phyloP scores from a whole-genome alignment of 2,888 invertebrate species.

The Acanthosepion lycidas region DNA sequence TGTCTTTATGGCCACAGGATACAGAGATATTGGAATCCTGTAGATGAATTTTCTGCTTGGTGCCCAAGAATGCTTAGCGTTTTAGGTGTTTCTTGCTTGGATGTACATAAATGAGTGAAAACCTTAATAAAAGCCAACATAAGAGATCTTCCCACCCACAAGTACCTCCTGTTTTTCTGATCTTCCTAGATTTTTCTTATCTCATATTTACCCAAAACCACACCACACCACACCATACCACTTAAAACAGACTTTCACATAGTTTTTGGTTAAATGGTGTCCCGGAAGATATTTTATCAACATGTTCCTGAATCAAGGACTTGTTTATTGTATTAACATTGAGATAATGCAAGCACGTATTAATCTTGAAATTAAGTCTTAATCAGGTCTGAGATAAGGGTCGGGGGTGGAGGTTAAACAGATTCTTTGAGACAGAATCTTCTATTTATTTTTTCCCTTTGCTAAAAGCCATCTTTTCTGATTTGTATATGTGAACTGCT shows the following conservation, averaged over 20 bases:
- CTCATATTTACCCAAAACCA: background rate
- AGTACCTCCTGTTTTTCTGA: background rate
- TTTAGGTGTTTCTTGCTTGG: too few species aligned
- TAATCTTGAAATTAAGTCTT: constrained; percentile 33
- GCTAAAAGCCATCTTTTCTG: too few species aligned
- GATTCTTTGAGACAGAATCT: background rate
- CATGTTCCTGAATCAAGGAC: background rate
- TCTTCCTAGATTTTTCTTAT: background rate
- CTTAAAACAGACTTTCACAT: background rate
- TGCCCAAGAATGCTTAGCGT: too few species aligned
- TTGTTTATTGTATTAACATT: background rate
- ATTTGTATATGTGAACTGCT: background rate
- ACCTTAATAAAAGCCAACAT: background rate
- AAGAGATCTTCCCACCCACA: background rate
- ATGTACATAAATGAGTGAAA: background rate
- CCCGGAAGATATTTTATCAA: background rate
- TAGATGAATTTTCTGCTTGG: too few species aligned
- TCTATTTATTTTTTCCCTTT: background rate
- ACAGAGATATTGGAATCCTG: too few species aligned
- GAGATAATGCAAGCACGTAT: too few species aligned
- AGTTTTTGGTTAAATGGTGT: background rate
- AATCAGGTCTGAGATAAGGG: background rate
- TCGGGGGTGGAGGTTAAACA: background rate
- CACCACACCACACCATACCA: background rate
- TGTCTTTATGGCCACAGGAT: too few species aligned